phyloP scores from a whole-genome alignment of 2,113 vertebrate species.

The Sander vitreus region DNA sequence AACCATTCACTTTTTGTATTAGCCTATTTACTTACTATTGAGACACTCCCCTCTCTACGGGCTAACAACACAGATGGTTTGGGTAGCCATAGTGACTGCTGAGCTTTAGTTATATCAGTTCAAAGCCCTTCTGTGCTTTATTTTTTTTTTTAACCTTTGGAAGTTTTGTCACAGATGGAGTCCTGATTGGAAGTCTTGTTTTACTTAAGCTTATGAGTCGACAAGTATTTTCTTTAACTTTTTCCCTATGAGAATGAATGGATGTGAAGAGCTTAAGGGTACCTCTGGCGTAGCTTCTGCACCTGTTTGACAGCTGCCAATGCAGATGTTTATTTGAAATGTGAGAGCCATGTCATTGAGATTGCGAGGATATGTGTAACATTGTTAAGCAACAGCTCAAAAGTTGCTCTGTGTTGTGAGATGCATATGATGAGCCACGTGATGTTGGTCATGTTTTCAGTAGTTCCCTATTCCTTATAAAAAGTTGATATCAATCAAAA shows the following conservation, averaged over 20 bases:
- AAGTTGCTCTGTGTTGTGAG: conserved; percentile 21
- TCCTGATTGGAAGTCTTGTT: background rate
- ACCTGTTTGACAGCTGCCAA: background rate
- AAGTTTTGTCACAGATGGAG: conserved; percentile 22
- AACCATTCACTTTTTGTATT: conserved; percentile 76
- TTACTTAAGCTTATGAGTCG: background rate
- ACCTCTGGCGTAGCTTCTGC: background rate
- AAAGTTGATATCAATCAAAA: conserved; percentile 4
- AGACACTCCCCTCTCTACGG: conserved; percentile 60
- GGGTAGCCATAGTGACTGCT: conserved; percentile 63
- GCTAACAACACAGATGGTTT: conserved; percentile 74
- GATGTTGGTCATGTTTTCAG: conserved; percentile 25
- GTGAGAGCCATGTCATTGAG: background rate
- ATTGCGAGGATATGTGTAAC: conserved; percentile 20
- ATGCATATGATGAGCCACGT: conserved; percentile 26
- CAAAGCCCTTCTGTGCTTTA: conserved; percentile 40
- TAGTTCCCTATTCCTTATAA: conserved; percentile 20
- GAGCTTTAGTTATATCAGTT: conserved; percentile 50
- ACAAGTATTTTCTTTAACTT: background rate
- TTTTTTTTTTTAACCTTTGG: background rate
- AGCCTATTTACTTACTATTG: conserved; percentile 74
- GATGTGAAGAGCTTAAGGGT: background rate
- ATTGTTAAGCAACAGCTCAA: conserved; percentile 31
- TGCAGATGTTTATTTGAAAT: conserved; percentile 24
- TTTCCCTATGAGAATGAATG: background rate